phyloP scores from a whole-genome alignment of 2,888 invertebrate genomes.

The Xestia c-nigrum region DNA sequence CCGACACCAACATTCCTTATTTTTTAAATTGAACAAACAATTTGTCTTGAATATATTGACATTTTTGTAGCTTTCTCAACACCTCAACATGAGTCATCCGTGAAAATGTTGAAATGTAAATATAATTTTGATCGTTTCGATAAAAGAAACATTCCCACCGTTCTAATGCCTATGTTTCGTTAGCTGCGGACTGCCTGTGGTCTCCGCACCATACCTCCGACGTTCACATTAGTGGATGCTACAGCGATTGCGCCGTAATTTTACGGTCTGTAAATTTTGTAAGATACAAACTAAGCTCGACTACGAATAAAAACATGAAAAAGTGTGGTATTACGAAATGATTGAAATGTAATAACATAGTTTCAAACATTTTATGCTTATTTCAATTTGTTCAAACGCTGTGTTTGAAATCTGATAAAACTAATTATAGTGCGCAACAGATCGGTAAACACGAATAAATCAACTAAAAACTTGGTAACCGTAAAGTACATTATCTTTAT shows the following conservation, averaged over 20 bases:
- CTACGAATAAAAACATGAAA: constrained; percentile 58
- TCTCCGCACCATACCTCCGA: constrained; percentile 40
- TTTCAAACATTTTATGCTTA: constrained; percentile 48
- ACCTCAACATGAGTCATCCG: constrained; percentile 32
- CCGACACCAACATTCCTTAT: constrained; percentile 56
- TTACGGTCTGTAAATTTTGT: constrained; percentile 67
- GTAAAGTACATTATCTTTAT: constrained; percentile 64
- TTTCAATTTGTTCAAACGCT: constrained; percentile 57
- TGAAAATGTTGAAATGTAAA: constrained; percentile 41
- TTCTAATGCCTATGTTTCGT: constrained; percentile 46
- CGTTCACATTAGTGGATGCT: constrained; percentile 54
- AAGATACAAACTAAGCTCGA: constrained; percentile 47
- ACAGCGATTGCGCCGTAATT: constrained; percentile 62
- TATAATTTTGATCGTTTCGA: constrained; percentile 44
- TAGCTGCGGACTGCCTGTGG: constrained; percentile 37
- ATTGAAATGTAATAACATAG: constrained; percentile 67
- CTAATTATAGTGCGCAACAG: constrained; percentile 62
- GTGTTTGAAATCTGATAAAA: constrained; percentile 60
- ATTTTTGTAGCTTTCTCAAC: constrained; percentile 17
- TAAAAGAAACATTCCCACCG: constrained; percentile 52
- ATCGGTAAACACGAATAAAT: constrained; percentile 62
- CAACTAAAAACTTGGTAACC: constrained; percentile 57
- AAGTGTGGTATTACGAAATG: constrained; percentile 61
- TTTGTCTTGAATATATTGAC: constrained; percentile 13
- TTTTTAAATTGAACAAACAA: constrained; percentile 33